phyloP scores from a whole-genome alignment of 2,888 invertebrate species.

The Cantharis flavilabris region DNA sequence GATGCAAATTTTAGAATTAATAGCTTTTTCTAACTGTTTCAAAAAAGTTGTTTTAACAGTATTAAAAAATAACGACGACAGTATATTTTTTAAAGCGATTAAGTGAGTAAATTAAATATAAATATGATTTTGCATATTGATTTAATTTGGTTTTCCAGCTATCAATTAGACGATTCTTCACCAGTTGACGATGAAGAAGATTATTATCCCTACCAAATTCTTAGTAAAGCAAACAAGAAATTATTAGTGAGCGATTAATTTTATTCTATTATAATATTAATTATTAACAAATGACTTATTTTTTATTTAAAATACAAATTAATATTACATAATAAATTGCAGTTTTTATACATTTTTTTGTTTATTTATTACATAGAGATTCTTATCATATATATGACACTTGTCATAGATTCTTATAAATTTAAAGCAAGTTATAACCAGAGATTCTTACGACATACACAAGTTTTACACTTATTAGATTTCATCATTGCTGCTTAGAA shows the following conservation, averaged over 20 bases:
- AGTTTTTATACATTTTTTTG: neutral
- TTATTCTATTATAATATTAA: neutral
- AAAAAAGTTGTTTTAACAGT: slow-evolving; percentile 82
- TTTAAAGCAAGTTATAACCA: no score
- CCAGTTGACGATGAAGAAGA: slow-evolving; percentile 64
- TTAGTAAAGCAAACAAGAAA: slow-evolving; percentile 61
- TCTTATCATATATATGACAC: neutral
- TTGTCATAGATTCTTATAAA: no score
- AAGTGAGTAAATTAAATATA: slow-evolving; percentile 60
- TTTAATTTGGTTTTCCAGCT: slow-evolving; percentile 56
- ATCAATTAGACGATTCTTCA: slow-evolving; percentile 68
- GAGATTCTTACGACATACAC: no score
- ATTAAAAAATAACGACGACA: slow-evolving; percentile 76
- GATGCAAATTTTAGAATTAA: slow-evolving; percentile 75
- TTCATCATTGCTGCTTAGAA: no score
- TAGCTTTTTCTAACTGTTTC: slow-evolving; percentile 77
- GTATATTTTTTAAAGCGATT: slow-evolving; percentile 76
- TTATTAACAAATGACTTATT: neutral
- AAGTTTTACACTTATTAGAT: no score
- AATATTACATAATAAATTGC: neutral
- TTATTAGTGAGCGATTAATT: slow-evolving; percentile 30
- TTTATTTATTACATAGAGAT: neutral
- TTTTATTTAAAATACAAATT: neutral
- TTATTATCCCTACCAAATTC: slow-evolving; percentile 64
- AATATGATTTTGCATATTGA: neutral